Base-by-base conservation (phyloP, 2,888 invertebrate genomes). In the Epistrophe eligans region DNA sequence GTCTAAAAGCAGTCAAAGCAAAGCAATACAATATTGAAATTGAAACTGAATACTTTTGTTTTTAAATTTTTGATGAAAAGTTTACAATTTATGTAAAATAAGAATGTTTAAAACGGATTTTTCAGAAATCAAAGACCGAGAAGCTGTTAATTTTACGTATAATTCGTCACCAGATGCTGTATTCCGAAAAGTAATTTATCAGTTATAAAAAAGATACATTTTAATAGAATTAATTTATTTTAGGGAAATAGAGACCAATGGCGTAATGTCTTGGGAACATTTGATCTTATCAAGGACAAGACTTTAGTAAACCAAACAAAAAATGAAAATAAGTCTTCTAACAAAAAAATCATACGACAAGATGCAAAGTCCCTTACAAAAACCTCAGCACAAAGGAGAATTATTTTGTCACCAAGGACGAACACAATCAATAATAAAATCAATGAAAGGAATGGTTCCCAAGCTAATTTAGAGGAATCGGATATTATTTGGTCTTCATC, bases 401-500 rank as follows among this genome's bases (percentile, higher is more conserved):
- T 1, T 2, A 40, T 70, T 5, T 7, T 52, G 3, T 52, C 55
- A 0, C 5, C 38, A 13, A 70, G 19, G 2, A 19, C 19, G 15
- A 70, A 55, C 24, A 28, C 32, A 3, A 13, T 6, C 1, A 17
- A 38, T 0, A 10, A 50, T 38, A 38, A 1, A 8, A 13, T 6
- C 1, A 13, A 52, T 0, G 15, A 50, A 38, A 38, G 1, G 4
- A 17, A 40, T 40, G 7, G 0, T 9, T 40, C 50, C 10, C 24
- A 35, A 19, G 0, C 0, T 28, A 40, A 28, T 55, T 7, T 40
- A 5, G n/a, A 28, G 0, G 70, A 70, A 35, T 28, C 52, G 4
- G 55, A 55, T 2, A 70, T 70, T 7, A 11, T 55, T 40, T 70
- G 70, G 70, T 40, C 70, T 55, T 70, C 70, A 11, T 70, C 70